Percentiles rank a stretch among this genome's conserved stretches.
Conservation (phyloP, 2,888 invertebrate genomes). For the Scaptomyza polygonia region DNA sequence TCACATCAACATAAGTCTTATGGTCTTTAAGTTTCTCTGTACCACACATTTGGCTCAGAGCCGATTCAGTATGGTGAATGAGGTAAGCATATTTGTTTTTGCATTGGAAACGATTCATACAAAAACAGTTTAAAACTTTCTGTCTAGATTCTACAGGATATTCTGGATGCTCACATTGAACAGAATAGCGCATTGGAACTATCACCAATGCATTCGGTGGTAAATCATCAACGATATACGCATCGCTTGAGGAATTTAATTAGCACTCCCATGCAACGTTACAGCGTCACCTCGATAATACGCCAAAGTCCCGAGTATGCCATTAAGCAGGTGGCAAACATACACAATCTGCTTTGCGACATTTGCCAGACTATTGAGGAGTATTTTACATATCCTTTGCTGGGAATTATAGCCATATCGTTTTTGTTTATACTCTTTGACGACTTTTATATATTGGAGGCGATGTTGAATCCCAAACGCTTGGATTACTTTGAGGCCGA, state of each 20-base stretch:
- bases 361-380: constrained; percentile 82
- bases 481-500: constrained; percentile 78
- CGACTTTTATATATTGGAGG: constrained; percentile 82
- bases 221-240: constrained; percentile 58
- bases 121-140: too few species aligned
- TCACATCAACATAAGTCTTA: constrained; percentile 82
- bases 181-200: constrained; percentile 69
- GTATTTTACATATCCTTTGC: constrained; percentile 81
- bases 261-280: constrained; percentile 68
- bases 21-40: constrained; percentile 82
- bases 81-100: constrained; percentile 63
- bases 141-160: constrained; percentile 78
- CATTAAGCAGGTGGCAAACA: constrained; percentile 80
- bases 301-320: constrained; percentile 77
- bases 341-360: constrained; percentile 82
- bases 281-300: constrained; percentile 78
- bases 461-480: constrained; percentile 77
- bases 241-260: constrained; percentile 57
- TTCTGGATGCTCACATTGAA: constrained; percentile 77
- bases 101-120: neutral
- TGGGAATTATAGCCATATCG: constrained; percentile 82
- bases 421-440: constrained; percentile 83
- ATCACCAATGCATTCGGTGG: constrained; percentile 77
- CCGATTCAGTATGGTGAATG: constrained; percentile 81
- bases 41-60: constrained; percentile 78